phyloP scores from a whole-genome alignment of 2,888 invertebrate genomes.

The Epistrophe grossulariae region DNA sequence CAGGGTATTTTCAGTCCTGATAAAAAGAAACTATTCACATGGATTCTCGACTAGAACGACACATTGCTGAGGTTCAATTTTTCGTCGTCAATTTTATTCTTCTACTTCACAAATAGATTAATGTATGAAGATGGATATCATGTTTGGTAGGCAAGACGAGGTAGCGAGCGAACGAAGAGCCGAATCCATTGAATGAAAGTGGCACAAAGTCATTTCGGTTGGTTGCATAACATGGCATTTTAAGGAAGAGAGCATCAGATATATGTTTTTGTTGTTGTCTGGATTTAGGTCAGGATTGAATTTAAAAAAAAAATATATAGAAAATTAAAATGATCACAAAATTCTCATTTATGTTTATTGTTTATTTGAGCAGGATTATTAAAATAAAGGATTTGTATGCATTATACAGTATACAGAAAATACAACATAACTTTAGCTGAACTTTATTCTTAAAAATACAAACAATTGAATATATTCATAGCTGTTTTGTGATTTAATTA shows the following conservation, averaged over 20 bases:
- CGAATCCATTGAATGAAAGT: constrained; percentile 55
- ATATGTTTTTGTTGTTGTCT: neutral
- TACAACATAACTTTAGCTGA: constrained; percentile 12
- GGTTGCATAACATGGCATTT: constrained; percentile 56
- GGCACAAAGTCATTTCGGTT: constrained; percentile 62
- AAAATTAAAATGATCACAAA: constrained; percentile 37
- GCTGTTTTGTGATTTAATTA: constrained; percentile 4
- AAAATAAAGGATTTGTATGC: constrained; percentile 26
- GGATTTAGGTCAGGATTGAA: constrained; percentile 34
- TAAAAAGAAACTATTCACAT: constrained; percentile 67
- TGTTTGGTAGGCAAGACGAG: constrained; percentile 12
- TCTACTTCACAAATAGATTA: constrained; percentile 62
- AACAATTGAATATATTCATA: constrained; percentile 13
- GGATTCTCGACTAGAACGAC: constrained; percentile 39
- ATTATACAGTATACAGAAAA: neutral
- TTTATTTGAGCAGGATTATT: constrained; percentile 34
- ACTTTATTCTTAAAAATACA: constrained; percentile 19
- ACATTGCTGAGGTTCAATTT: constrained; percentile 68
- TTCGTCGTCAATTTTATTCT: constrained; percentile 53
- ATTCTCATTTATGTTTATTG: constrained; percentile 27
- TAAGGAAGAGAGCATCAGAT: constrained; percentile 17
- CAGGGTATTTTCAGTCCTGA: constrained; percentile 61
- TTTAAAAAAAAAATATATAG: neutral
- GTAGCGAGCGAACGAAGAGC: neutral
- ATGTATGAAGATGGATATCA: constrained; percentile 46